Base-by-base conservation (phyloP, 2,797 vertebrate species). In the Cygnus olor region DNA sequence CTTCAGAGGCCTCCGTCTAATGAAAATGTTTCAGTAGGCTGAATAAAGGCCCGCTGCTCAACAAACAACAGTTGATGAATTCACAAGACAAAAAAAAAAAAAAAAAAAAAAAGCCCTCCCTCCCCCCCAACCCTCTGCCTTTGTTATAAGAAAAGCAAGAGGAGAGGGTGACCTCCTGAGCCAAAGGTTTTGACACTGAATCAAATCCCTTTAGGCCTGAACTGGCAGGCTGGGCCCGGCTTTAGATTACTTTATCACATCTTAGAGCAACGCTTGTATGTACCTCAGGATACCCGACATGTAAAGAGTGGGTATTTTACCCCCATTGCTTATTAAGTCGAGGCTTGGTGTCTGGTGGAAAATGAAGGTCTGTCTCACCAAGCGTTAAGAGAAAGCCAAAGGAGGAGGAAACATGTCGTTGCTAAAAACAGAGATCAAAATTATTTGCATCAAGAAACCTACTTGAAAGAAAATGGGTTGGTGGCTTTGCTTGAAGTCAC, bases 111-210 rank as follows among this genome's bases (percentile, higher is more conserved):
- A 73, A 96, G 14, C 36, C 90, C n/a, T 1, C 47, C 47, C 47
- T 11, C 79, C 44, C 78, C 79, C 70, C 8, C 72, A 96, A 68
- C 95, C 95, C 96, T 98, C 80, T 61, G 91, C 96, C 97, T 99
- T 99, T 99, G 98, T 99, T 98, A 98, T 98, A 98, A 98, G 97
- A 98, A 98, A 98, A 98, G 98, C 98, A 98, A 99, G 98, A 99
- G 98, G 98, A 98, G 98, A 99, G 98, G 98, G 95, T 99, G 99
- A 99, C 98, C 99, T 90, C 96, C 68, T 2, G 97, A 99, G 99
- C 98, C 99, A 99, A 99, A 99, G 99, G 99, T 99, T 98, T 97
- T 98, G 99, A 99, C 99, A 99, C 98, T 97, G 98, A 98, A 98
- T 99, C 98, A 99, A 99, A 99, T 99, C 99, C 99, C 99, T 99